Evolutionary conservation across 2,888 invertebrate species (phyloP).

Genomic region (Philopedon plagiatum): DNA sequence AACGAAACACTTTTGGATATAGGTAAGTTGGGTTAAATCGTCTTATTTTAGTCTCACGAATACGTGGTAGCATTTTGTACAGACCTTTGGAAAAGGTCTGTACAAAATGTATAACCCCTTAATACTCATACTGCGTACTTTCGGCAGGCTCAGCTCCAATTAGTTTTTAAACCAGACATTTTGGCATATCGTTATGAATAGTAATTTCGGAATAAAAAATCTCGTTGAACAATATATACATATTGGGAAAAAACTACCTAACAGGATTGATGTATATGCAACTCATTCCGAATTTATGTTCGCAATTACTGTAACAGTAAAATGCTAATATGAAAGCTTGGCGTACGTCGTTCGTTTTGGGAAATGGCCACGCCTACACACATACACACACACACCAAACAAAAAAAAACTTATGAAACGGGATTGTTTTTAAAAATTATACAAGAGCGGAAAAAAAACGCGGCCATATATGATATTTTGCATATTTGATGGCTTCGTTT

Average conservation of each 20-base stretch:
- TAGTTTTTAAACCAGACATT: not conserved
- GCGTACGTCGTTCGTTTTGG: conserved; percentile 37
- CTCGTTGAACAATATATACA: conserved; percentile 25
- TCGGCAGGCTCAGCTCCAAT: not conserved
- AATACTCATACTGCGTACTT: not conserved
- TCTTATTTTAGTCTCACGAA: too few species aligned
- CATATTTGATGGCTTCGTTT: conserved; percentile 67
- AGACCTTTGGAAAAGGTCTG: too few species aligned
- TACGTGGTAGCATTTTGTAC: too few species aligned
- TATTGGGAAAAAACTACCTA: conserved; percentile 17
- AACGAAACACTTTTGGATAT: too few species aligned
- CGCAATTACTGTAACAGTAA: conserved; percentile 61
- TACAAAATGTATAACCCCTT: too few species aligned
- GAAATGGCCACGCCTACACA: conserved; percentile 40
- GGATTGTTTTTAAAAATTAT: conserved; percentile 62
- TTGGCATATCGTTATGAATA: conserved; percentile 28
- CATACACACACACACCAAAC: conserved; percentile 37
- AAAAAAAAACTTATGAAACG: conserved; percentile 52
- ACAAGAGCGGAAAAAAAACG: conserved; percentile 63
- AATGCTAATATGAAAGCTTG: conserved; percentile 60
- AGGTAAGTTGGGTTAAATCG: too few species aligned
- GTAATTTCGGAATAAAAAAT: conserved; percentile 19
- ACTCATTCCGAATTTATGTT: conserved; percentile 60
- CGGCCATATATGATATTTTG: conserved; percentile 64
- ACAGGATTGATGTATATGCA: conserved; percentile 54